phyloP scores from a whole-genome alignment of 2,888 invertebrate species.

The Andrena fulva region DNA sequence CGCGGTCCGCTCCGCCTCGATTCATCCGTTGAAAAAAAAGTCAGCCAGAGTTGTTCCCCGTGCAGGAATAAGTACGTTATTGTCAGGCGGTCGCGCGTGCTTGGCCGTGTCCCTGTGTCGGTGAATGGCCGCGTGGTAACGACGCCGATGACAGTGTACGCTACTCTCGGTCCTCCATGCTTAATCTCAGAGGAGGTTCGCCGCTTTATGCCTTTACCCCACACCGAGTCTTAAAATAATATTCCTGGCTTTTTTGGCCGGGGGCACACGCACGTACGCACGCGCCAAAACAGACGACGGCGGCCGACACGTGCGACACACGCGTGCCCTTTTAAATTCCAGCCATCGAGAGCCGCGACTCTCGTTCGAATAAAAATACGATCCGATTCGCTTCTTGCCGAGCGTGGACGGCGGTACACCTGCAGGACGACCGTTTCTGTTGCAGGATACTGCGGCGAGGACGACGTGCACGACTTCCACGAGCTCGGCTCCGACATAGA shows the following conservation, averaged over 20 bases:
- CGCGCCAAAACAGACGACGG: slow-evolving; percentile 74
- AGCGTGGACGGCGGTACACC: not conserved
- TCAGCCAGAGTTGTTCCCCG: not conserved
- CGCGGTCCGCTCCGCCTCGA: not conserved
- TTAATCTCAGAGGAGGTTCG: slow-evolving; percentile 84
- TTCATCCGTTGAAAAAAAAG: slow-evolving; percentile 21
- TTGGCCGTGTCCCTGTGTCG: slow-evolving; percentile 54
- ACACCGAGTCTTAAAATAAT: slow-evolving; percentile 84
- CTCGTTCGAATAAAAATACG: slow-evolving; percentile 35
- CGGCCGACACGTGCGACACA: slow-evolving; percentile 82
- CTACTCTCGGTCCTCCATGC: slow-evolving; percentile 67
- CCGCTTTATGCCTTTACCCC: slow-evolving; percentile 81
- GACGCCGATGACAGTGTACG: slow-evolving; percentile 70
- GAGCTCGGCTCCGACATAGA: slow-evolving; percentile 83
- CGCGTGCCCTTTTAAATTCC: slow-evolving; percentile 74
- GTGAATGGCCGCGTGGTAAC: slow-evolving; percentile 58
- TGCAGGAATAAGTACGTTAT: slow-evolving; percentile 29
- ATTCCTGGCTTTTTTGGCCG: slow-evolving; percentile 79
- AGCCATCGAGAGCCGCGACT: slow-evolving; percentile 42
- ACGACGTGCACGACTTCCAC: slow-evolving; percentile 80
- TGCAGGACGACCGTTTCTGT: slow-evolving; percentile 34
- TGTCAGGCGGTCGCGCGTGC: slow-evolving; percentile 66
- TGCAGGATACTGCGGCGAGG: slow-evolving; percentile 79
- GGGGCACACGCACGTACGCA: slow-evolving; percentile 68
- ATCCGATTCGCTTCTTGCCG: not conserved